phyloP scores from a whole-genome alignment of 53 echinoderm and acorn worm genomes.

The Echinometra lucunter region DNA sequence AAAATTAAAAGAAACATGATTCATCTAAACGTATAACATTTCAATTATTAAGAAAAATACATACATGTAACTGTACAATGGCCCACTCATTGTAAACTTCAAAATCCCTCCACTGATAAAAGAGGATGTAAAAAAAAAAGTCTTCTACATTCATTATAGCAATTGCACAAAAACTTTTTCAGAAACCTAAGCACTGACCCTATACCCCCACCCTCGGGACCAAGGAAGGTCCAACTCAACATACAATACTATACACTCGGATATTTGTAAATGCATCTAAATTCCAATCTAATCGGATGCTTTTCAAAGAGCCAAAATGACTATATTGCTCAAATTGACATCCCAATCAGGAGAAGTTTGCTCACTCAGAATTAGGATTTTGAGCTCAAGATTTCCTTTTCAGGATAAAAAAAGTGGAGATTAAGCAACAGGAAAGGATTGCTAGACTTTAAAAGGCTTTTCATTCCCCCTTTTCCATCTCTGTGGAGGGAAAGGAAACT shows the following conservation, averaged over 20 bases:
- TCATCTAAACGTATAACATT: too few relatives aligned
- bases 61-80: too few relatives aligned
- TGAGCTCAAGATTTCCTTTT: background rate
- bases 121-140: too few relatives aligned
- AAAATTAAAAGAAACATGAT: constrained; percentile 2
- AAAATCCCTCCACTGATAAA: too few relatives aligned
- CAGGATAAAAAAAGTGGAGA: background rate
- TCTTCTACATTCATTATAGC: too few relatives aligned
- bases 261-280: background rate
- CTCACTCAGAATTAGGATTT: background rate
- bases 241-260: background rate
- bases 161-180: background rate
- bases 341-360: background rate
- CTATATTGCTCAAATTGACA: background rate
- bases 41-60: too few relatives aligned
- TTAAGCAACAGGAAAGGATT: background rate
- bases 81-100: too few relatives aligned
- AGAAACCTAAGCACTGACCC: background rate
- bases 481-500: background rate
- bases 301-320: background rate
- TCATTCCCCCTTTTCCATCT: background rate
- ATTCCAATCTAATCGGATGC: background rate
- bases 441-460: background rate
- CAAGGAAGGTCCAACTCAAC: background rate
- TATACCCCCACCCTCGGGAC: background rate